Percentiles rank a stretch among this genome's conserved stretches.
phyloP scores from a whole-genome alignment of 2,797 vertebrate genomes.

The Allobates femoralis region DNA sequence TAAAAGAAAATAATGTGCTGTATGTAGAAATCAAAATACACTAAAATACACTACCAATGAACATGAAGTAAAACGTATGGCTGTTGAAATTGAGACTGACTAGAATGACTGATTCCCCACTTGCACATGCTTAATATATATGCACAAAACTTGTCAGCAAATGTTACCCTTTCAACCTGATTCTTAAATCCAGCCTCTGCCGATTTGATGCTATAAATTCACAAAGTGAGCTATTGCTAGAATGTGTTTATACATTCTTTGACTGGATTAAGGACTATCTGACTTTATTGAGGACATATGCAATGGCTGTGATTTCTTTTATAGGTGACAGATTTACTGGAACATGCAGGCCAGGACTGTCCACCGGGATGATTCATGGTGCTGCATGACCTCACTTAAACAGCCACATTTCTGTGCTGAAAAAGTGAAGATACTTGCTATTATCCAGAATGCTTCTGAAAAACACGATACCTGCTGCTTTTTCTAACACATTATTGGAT shows the following conservation, averaged over 20 bases:
- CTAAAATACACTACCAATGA: not conserved
- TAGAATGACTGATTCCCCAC: slow-evolving; percentile 35
- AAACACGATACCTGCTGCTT: not conserved
- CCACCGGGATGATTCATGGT: slow-evolving; percentile 30
- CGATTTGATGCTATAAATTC: slow-evolving; percentile 28
- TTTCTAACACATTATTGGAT: not conserved
- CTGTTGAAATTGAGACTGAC: slow-evolving; percentile 3
- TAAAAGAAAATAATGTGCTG: not conserved
- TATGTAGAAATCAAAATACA: slow-evolving; percentile 1
- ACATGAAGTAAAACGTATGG: slow-evolving; percentile 1
- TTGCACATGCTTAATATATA: slow-evolving; percentile 26
- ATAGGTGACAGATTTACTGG: slow-evolving; percentile 54
- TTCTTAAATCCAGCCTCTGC: slow-evolving; percentile 21
- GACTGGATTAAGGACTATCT: slow-evolving; percentile 50
- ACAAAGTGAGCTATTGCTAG: slow-evolving; percentile 49
- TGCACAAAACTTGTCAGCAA: slow-evolving; percentile 25
- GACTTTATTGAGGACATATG: slow-evolving; percentile 44
- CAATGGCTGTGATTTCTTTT: slow-evolving; percentile 42
- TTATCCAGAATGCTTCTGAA: slow-evolving; percentile 8
- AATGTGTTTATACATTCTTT: slow-evolving; percentile 51
- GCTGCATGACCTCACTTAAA: slow-evolving; percentile 49
- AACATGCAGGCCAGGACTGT: slow-evolving; percentile 41
- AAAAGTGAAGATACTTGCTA: slow-evolving; percentile 3
- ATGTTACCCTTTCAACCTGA: slow-evolving; percentile 22
- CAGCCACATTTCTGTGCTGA: slow-evolving; percentile 39